Base-by-base conservation (phyloP, 2,888 invertebrate species). In the Ptilodon capucinus region DNA sequence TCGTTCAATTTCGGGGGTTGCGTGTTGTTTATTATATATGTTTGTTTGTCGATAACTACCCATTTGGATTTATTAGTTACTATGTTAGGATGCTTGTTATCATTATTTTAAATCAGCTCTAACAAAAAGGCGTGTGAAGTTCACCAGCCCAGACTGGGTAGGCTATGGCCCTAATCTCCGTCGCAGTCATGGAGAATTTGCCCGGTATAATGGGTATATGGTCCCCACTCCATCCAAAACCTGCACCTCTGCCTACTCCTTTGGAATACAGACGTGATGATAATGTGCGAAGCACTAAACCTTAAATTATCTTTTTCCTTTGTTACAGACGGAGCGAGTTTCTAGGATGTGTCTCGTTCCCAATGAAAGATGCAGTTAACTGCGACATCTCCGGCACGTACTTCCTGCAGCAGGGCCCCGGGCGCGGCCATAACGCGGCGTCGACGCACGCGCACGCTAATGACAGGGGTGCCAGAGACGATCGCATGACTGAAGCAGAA, bases 331-430 rank as follows among this genome's bases (percentile, higher is more conserved):
- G 96, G 91, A 97, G 97, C 92, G 97, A 97, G 91, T 96, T 97
- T 88, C 92, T 98, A 90, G 98, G 97, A 93, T 97, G 97, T 88
- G 95, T 96, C 94, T 97, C 97, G 86, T 96, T 97, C 91, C 95
- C 96, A 69, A 92, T 97, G 72, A 94, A 94, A 87, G 94, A 96
- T 93, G 94, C 95, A 67, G 92, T 95, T 87, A 94, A 93, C 94
- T 94, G 92, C 91, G 93, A 92, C 76, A 79, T 86, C 71, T 73
- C 90, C 70, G 96, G 96, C 70, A 94, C 94, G 67, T 96, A 94
- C 88, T 94, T 94, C 81, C 92, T 96, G 70, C 94, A 95, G 74
- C 92, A 79, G 61, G 72, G 75, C 63, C 67, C 76, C 63, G 67
- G 71, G 59, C 74, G 75, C 60, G 71, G 76, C 57, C 72, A 69